Evolutionary conservation across 1,140 invertebrate genomes (phyloP), one percentile per base, ranked within the genome.

Genomic region (Limonius californicus): DNA sequence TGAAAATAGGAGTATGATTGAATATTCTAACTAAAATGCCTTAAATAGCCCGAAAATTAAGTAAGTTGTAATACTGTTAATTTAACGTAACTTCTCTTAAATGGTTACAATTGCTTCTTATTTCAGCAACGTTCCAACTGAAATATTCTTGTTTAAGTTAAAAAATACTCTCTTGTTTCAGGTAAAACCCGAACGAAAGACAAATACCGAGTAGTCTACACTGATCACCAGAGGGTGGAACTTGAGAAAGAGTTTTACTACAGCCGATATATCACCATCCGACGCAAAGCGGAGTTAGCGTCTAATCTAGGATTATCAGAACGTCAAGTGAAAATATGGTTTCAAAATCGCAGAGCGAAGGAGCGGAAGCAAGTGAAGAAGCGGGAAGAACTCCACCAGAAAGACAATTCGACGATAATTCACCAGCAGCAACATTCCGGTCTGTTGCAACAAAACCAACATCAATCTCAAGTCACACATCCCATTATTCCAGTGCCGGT

Each of bases 281-380:
- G 92, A 21, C 84, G 95, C 32, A 98, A 99, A 80, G 85, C 93
- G 0, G 95, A 98, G 72, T 81, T 99, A 7, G 94, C 95, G 0
- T 80, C 84, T 27, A 85, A 83, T 63, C 81, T 96, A 2, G 84
- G 84, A 1, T 85, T 97, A 1, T 96, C 94, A 0, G 95, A 98
- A 76, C 80, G 95, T 76, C 95, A 98, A 84, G 93, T 96, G 74
- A 85, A 79, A 74, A 75, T 77, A 54, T 79, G 76, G 77, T 96
- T 96, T 76, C 94, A 97, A 82, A 97, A 97, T 75, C 83, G 94
- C 16, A 83, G 94, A 6, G 92, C 94, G 14, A 97, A 97, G 77
- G 92, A 97, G 66, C 81, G 94, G 1, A 97, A 93, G 72, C 85
- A 89, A 69, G 80, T 64, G 14, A 70, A 70, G 45, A 70, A 70